These are phyloP conservation scores for Novumbra hubbsi DNA, from an alignment of 2,797 vertebrate species.

Conservation along the genomic window DNA sequence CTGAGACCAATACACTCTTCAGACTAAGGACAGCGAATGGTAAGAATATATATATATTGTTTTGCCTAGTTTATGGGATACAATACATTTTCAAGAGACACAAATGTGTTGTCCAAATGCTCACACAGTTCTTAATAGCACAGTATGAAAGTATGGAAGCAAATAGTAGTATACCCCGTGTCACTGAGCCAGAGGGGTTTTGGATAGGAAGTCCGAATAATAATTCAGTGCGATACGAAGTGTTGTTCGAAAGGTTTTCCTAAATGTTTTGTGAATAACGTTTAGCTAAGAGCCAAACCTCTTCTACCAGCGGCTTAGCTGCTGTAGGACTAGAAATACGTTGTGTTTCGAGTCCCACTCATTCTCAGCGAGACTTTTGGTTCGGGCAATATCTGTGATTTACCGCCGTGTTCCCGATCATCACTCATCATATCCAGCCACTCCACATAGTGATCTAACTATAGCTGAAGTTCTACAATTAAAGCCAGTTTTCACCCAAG, in stretches of 20 bases:
- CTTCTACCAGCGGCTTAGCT: background rate
- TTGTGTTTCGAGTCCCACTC: background rate
- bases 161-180: background rate
- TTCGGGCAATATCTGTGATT: background rate
- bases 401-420: background rate
- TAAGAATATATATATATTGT: background rate
- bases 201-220: background rate
- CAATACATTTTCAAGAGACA: background rate
- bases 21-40: background rate
- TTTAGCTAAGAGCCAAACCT: background rate
- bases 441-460: background rate
- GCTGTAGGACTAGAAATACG: background rate
- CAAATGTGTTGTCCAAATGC: background rate
- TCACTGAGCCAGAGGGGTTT: background rate
- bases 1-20: conserved; percentile 6
- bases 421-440: background rate
- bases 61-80: background rate
- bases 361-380: background rate
- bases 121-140: background rate
- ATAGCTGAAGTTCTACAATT: background rate
- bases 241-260: background rate
- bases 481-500: background rate
- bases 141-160: background rate
- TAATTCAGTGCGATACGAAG: background rate
- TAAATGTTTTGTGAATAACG: background rate